Evolutionary conservation across 2,888 invertebrate species (phyloP), one percentile per base, ranked within the genome.

Genomic region (Shargacucullia verbasci): DNA sequence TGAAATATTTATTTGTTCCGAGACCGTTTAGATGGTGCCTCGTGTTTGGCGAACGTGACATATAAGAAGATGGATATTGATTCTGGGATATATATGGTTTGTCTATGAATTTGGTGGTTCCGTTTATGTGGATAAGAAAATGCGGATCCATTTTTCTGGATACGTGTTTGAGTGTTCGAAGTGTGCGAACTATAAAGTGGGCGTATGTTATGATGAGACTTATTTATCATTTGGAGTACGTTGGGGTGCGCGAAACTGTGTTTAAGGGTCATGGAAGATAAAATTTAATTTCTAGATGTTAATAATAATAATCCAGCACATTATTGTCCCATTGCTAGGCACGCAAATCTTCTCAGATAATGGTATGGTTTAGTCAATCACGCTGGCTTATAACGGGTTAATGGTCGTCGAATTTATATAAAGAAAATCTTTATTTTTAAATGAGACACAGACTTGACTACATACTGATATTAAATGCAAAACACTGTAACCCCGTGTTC

Each of bases 31-130:
- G 79, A 71, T 68, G 70, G 57, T 69, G 61, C 41, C 56, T 63
- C 69, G 56, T 80, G 84, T 84, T 82, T 85, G 72, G 58, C 41
- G 85, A 84, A 85, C 84, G 84, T 84, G 84, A 80, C 78, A 64
- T 49, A 70, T 68, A 59, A 64, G 65, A 72, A 65, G 70, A 76
- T 69, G 72, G 81, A 76, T 74, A 73, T 75, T 67, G 77, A 77
- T 76, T 76, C 76, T 55, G 34, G 48, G 55, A 55, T 70, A 41
- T 61, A 58, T 56, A 71, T 57, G 57, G 73, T 73, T 75, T 76
- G 71, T 76, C 68, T 71, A 73, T 66, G 76, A 76, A 76, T 76
- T 76, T 65, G 57, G 61, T 46, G 55, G 71, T 70, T 39, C 55
- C 40, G 48, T 50, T 57, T 70, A 63, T 71, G 43, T 34, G 60